Base-by-base conservation (phyloP, 2,113 vertebrate genomes). In the Australoheros scitulus region DNA sequence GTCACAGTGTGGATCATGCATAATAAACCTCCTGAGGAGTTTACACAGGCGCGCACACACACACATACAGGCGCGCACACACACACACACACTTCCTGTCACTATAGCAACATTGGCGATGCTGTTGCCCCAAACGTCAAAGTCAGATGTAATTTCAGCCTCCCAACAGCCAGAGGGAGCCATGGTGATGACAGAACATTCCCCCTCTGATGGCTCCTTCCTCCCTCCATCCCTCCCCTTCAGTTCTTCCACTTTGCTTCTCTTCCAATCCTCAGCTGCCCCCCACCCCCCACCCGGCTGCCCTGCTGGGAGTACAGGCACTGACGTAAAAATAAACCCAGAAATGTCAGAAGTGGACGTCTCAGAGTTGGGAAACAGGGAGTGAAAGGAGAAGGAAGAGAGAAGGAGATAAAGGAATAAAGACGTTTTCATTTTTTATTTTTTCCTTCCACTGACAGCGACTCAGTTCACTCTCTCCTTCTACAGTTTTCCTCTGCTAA, bases 131-230 rank as follows among this genome's bases (percentile, higher is more conserved):
- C 96, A 92, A 95, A 97, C 97, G 97, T 97, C 96, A 97, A 97
- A 98, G 97, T 96, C 96, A 97, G 97, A 97, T 97, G 97, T 97
- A 97, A 98, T 98, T 98, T 96, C 97, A 97, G 96, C 95, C 97
- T 97, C 95, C 95, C 95, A 96, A 96, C 97, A 98, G 97, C 97
- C 97, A 97, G 97, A 97, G 97, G 97, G 96, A 97, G 97, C 96
- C 96, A 96, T 95, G 96, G 95, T 95, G 91, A 93, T 90, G 91
- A 93, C 83, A 92, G 88, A 90, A 55, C 61, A 58, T 55, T 57
- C 79, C 50, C 77, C 83, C 64, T 63, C 70, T 22, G 70, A 81
- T 81, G 75, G 47, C 80, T 87, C 63, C 82, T 86, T 64, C 79
- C 81, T 60, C 57, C 82, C 59, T 88, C 63, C 83, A 72, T 87